Evolutionary conservation across 2,113 vertebrate genomes (phyloP).

Genomic region (Sus scrofa): DNA sequence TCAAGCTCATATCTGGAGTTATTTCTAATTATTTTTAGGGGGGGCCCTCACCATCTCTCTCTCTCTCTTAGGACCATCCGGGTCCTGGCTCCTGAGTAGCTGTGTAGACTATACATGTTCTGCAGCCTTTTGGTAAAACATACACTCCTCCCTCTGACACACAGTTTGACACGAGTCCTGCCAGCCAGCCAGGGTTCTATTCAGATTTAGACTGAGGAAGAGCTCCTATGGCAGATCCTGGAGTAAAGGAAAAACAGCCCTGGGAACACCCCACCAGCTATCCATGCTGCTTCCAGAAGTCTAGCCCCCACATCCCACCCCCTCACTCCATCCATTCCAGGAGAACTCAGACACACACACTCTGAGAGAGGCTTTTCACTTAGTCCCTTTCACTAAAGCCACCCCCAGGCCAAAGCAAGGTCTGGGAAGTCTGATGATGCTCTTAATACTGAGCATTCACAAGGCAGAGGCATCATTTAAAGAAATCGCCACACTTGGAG

Average conservation of each 20-base stretch:
- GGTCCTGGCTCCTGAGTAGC: neutral
- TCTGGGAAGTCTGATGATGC: neutral
- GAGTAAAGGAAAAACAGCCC: neutral
- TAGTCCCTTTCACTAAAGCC: neutral
- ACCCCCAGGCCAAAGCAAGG: neutral
- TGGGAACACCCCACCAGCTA: neutral
- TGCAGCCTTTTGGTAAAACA: neutral
- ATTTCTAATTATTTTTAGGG: neutral
- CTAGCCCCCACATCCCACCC: rapidly evolving
- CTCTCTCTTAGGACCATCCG: neutral
- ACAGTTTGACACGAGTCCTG: neutral
- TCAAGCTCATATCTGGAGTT: neutral
- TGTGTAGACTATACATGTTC: neutral
- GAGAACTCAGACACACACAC: neutral
- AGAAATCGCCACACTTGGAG: neutral
- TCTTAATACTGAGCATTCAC: neutral
- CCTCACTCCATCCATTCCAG: neutral
- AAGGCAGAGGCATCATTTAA: neutral
- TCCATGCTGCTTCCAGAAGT: neutral
- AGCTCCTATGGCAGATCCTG: neutral
- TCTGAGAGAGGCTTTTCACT: neutral
- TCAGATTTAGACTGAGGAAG: neutral
- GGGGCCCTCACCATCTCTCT: neutral
- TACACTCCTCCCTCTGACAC: neutral
- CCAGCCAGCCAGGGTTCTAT: neutral